Evolutionary conservation across 2,888 invertebrate species (phyloP).

Genomic region (Hypselothyrea guttata): DNA sequence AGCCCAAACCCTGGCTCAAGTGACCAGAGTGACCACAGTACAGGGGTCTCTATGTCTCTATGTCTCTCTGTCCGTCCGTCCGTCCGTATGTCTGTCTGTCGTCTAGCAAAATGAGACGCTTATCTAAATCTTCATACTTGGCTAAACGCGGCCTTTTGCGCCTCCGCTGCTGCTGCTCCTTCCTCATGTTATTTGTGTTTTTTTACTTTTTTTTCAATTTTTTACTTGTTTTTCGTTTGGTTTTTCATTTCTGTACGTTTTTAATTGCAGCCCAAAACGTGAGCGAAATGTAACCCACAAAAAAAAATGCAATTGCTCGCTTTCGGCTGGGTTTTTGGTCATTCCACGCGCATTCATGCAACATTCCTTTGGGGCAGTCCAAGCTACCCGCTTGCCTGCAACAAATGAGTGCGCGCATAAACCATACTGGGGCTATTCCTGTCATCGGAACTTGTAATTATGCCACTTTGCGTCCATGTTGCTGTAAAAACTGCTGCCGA

Average conservation of each 20-base stretch:
- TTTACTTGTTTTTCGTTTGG: slow-evolving; percentile 9
- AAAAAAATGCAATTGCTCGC: slow-evolving; percentile 71
- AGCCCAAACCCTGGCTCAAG: slow-evolving; percentile 22
- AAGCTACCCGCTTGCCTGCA: not conserved
- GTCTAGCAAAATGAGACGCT: slow-evolving; percentile 78
- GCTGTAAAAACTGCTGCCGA: slow-evolving; percentile 6
- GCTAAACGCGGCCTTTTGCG: slow-evolving; percentile 82
- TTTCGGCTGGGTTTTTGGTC: slow-evolving; percentile 51
- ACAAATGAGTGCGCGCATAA: slow-evolving; percentile 36
- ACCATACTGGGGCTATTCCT: slow-evolving; percentile 39
- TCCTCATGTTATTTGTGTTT: slow-evolving; percentile 2
- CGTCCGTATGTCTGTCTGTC: slow-evolving; percentile 35
- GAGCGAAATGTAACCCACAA: slow-evolving; percentile 77
- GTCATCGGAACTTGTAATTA: slow-evolving; percentile 80
- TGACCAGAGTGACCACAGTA: slow-evolving; percentile 25
- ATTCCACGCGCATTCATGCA: slow-evolving; percentile 70
- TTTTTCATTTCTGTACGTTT: slow-evolving; percentile 56
- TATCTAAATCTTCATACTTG: slow-evolving; percentile 83
- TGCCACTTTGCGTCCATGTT: slow-evolving; percentile 71
- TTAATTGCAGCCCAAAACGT: slow-evolving; percentile 80
- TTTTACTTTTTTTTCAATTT: slow-evolving; percentile 2
- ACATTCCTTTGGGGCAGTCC: slow-evolving; percentile 57
- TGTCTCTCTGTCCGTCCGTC: slow-evolving; percentile 36
- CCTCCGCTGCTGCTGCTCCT: slow-evolving; percentile 46
- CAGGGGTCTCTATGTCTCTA: slow-evolving; percentile 18